These are phyloP conservation scores for Scaeva pyrastri DNA, from an alignment of 2,888 invertebrate species.

Conservation along the genomic window DNA sequence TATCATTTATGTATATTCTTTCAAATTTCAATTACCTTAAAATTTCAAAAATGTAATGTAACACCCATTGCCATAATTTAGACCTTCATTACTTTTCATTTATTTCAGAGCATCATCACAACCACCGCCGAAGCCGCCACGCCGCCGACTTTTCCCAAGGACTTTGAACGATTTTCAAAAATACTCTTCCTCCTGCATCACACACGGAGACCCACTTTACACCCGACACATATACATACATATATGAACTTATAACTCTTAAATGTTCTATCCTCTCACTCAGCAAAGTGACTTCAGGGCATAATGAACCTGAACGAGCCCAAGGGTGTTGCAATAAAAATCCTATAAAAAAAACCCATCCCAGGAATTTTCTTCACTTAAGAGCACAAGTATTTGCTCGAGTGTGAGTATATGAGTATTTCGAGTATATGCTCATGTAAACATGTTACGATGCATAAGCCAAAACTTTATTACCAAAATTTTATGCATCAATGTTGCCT, in stretches of 20 bases:
- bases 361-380: background rate
- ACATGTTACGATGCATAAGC: constrained; percentile 49
- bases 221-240: background rate
- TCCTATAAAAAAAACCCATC: constrained; percentile 3
- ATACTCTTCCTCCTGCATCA: background rate
- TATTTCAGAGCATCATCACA: background rate
- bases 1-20: too few species aligned
- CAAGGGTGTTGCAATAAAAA: constrained; percentile 37
- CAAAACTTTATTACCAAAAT: constrained; percentile 48
- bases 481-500: constrained; percentile 19
- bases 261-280: constrained; percentile 11
- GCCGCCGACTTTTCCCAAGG: too few species aligned
- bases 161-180: background rate
- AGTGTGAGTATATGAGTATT: background rate
- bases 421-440: background rate
- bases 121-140: too few species aligned
- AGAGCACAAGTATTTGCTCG: too few species aligned
- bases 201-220: too few species aligned
- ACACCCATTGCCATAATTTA: constrained; percentile 1
- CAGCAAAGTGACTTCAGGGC: constrained; percentile 9
- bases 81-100: constrained; percentile 12
- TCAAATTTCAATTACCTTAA: background rate
- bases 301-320: constrained; percentile 15
- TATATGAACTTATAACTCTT: background rate
- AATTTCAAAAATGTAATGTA: background rate